Base-by-base conservation (phyloP, 2,888 invertebrate genomes). In the Hemicrepidius hirtus region DNA sequence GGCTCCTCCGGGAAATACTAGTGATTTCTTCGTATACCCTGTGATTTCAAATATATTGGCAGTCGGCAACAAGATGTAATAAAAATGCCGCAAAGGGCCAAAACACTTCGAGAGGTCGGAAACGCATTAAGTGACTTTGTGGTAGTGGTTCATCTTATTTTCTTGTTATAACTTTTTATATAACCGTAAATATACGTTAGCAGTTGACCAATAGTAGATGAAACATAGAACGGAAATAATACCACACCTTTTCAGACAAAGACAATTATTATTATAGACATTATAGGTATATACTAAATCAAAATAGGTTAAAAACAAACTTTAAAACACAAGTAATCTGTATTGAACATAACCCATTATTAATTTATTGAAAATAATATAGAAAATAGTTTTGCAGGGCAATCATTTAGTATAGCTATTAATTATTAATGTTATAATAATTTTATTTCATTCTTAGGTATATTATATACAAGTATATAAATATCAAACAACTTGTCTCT, bases 1-100 rank as follows among this genome's bases (percentile, higher is more conserved):
- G 82, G 85, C 83, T 81, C 86, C 84, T 77, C 74, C 66, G 85
- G 85, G 85, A 85, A 86, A 86, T 84, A 81, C 81, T 81, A 80
- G 83, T 83, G 81, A 83, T 84, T 84, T 83, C 82, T 80, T 76
- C 82, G 82, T 81, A 83, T 80, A 83, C 82, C 82, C 82, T 86
- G 86, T 87, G 87, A 87, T 88, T 87, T 86, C 84, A 82, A 85
- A 84, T 87, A 85, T 87, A 87, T 87, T 86, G 86, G 84, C 83
- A 84, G 84, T 85, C 86, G 84, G 85, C 86, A 86, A 84, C 85
- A 83, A 84, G 82, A 85, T 87, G 85, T 87, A 87, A 86, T 86
- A 87, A 87, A 87, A 81, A 77, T 75, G 74, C 74, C 74, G 74
- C 74, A 71, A 74, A 70, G 69, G 70, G 55, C 71, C 77, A 73